These are phyloP conservation scores for Polypedilum pembai DNA, from an alignment of 1,140 invertebrate genomes.

Conservation along the genomic window DNA sequence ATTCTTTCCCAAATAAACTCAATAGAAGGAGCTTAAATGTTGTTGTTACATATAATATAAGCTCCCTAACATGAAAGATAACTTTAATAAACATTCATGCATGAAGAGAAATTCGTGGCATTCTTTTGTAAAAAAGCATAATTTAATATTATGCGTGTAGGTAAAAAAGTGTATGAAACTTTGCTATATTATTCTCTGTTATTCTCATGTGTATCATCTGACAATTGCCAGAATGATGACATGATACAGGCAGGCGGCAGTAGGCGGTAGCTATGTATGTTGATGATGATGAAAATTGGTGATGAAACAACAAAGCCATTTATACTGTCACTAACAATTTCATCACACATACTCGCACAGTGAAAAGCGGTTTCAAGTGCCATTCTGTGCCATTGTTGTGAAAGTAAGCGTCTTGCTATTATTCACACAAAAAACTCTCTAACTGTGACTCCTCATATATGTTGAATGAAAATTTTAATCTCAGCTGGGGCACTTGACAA, in stretches of 20 bases:
- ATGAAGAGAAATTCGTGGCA: background rate
- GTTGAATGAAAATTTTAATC: background rate
- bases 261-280: background rate
- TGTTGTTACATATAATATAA: no score
- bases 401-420: conserved; percentile 19
- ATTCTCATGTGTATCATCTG: background rate
- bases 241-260: background rate
- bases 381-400: background rate
- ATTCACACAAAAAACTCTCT: background rate
- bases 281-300: conserved; percentile 21
- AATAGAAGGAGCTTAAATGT: no score
- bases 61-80: background rate
- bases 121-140: background rate
- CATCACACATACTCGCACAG: background rate
- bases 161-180: background rate
- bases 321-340: conserved; percentile 25
- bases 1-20: no score
- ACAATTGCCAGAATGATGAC: background rate
- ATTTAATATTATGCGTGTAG: background rate
- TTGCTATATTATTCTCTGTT: background rate
- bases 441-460: background rate
- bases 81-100: conserved; percentile 23
- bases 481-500: background rate
- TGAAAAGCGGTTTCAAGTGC: background rate
- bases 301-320: conserved; percentile 25